phyloP scores from a whole-genome alignment of 2,888 invertebrate species.

The Leucophora obtusa region DNA sequence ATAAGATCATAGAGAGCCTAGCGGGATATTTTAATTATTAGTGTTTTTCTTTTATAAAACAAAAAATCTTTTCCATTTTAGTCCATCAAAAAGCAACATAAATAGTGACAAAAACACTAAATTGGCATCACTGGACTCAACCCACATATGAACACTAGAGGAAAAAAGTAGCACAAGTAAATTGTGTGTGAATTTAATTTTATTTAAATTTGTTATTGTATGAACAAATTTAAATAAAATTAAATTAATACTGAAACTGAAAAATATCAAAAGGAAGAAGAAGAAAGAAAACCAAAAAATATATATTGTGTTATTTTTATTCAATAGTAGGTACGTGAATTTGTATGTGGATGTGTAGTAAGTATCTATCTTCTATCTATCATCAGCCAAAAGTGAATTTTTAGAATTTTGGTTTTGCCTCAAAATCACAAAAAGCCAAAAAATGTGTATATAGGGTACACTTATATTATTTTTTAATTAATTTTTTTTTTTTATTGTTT shows the following conservation, averaged over 20 bases:
- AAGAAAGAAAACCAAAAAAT: no score
- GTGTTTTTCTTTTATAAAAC: no score
- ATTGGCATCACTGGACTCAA: no score
- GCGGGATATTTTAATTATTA: no score
- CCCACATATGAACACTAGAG: conserved; percentile 51
- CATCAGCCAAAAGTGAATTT: conserved; percentile 56
- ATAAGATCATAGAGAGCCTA: no score
- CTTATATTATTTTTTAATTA: not conserved
- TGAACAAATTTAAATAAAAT: conserved; percentile 7
- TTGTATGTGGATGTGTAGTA: not conserved
- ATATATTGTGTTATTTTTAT: conserved; percentile 33
- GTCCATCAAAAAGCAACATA: no score
- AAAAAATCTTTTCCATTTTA: no score
- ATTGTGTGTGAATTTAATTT: conserved; percentile 29
- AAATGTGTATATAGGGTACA: no score
- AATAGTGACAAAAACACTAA: no score
- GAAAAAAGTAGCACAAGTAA: conserved; percentile 57
- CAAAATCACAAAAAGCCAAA: conserved; percentile 21
- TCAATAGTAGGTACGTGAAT: not conserved
- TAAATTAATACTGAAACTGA: conserved; percentile 6
- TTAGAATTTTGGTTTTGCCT: conserved; percentile 48
- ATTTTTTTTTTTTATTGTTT: conserved; percentile 20
- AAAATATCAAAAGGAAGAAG: not conserved
- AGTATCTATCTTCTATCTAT: conserved; percentile 41
- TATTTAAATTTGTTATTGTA: no score